Evolutionary conservation across 2,113 vertebrate genomes (phyloP).

Genomic region (Python bivittatus): DNA sequence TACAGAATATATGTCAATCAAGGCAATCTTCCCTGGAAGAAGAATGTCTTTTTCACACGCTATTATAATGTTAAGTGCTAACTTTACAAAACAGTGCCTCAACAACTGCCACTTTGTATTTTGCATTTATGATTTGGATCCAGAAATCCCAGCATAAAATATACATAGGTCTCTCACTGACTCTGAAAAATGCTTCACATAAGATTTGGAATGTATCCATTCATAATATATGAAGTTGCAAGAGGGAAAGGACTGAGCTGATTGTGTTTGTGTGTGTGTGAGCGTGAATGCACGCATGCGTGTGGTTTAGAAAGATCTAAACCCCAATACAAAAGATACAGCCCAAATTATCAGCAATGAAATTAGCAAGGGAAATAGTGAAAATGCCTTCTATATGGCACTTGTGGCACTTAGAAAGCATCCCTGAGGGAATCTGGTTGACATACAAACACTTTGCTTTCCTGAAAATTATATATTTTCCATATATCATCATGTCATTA

Average conservation of each 20-base stretch:
- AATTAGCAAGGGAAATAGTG: neutral
- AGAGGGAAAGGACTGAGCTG: neutral
- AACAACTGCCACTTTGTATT: neutral
- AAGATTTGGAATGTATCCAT: neutral
- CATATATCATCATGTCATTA: neutral
- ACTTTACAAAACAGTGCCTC: neutral
- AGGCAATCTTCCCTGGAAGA: neutral
- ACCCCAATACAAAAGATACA: neutral
- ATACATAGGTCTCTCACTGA: neutral
- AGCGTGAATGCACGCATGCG: neutral
- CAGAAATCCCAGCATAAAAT: neutral
- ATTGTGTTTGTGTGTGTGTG: neutral
- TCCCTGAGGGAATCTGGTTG: neutral
- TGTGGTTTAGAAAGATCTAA: neutral
- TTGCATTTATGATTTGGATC: neutral
- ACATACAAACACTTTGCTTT: neutral
- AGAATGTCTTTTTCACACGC: neutral
- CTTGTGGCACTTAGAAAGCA: neutral
- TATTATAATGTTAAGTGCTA: neutral
- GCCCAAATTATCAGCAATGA: neutral
- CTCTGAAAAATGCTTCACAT: neutral
- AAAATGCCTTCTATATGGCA: neutral
- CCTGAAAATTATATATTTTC: neutral
- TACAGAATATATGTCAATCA: neutral
- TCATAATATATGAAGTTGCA: neutral